Percentiles rank a stretch among this genome's conserved stretches.
phyloP scores from a whole-genome alignment of 2,113 vertebrate species.

The Salvelinus namaycush region DNA sequence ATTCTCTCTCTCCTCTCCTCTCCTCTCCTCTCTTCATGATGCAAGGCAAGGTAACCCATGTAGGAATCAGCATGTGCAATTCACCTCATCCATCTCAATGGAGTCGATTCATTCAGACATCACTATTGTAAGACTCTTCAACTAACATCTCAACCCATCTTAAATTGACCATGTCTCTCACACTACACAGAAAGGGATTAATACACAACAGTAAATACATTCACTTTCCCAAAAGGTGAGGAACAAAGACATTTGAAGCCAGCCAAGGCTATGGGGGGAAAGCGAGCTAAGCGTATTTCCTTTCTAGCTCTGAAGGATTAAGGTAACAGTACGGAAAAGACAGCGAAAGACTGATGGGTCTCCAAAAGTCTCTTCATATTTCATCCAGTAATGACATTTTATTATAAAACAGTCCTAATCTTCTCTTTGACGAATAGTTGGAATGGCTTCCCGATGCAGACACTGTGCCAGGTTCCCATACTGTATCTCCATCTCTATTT shows the following conservation, averaged over 20 bases:
- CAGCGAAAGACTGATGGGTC: constrained; percentile 54
- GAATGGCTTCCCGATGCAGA: constrained; percentile 28
- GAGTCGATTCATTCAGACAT: constrained; percentile 4
- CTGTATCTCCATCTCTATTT: not conserved
- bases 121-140: constrained; percentile 18
- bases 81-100: constrained; percentile 2
- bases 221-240: too few species aligned
- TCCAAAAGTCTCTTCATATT: constrained; percentile 50
- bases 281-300: constrained; percentile 41
- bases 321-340: constrained; percentile 62
- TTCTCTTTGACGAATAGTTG: constrained; percentile 51
- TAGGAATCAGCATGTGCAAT: constrained; percentile 55
- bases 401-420: constrained; percentile 65
- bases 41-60: constrained; percentile 36
- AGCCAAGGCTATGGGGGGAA: constrained; percentile 41
- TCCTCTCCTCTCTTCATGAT: too few species aligned
- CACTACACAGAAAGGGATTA: too few species aligned
- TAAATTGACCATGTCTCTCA: constrained; percentile 11
- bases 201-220: too few species aligned
- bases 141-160: constrained; percentile 18
- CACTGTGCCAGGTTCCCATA: constrained; percentile 24
- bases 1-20: not conserved
- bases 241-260: constrained; percentile 27
- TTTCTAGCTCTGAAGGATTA: constrained; percentile 59
- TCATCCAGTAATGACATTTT: constrained; percentile 64